Evolutionary conservation across 2,797 vertebrate genomes (phyloP).

Genomic region (Labeo calbasu): DNA sequence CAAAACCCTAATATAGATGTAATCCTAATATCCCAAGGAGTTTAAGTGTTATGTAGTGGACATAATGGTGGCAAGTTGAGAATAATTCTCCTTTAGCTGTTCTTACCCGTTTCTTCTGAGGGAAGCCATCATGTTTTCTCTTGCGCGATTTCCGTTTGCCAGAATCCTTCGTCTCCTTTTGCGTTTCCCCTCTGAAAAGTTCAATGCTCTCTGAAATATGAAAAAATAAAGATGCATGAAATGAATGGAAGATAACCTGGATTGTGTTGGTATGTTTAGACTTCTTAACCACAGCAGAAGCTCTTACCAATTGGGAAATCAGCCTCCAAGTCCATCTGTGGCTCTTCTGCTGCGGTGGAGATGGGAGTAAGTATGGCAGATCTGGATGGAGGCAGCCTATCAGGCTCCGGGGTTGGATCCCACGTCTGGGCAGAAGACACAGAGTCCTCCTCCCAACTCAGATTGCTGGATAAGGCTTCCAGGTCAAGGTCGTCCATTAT

Average conservation of each 20-base stretch:
- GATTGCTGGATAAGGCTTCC: constrained; percentile 87
- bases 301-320: constrained; percentile 89
- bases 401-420: constrained; percentile 72
- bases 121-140: constrained; percentile 84
- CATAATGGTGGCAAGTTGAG: background rate
- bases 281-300: background rate
- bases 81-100: background rate
- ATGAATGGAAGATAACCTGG: background rate
- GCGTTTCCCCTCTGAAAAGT: constrained; percentile 67
- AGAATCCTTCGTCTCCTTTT: constrained; percentile 52
- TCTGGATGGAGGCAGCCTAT: constrained; percentile 54
- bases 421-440: constrained; percentile 80
- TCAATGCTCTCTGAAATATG: constrained; percentile 79
- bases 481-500: constrained; percentile 91
- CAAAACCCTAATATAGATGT: background rate
- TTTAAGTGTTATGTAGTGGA: background rate
- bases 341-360: constrained; percentile 70
- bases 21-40: background rate
- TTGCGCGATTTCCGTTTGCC: constrained; percentile 74
- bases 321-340: constrained; percentile 90
- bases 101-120: constrained; percentile 86
- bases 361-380: constrained; percentile 27
- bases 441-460: constrained; percentile 90
- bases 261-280: background rate
- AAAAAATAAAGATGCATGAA: background rate